Evolutionary conservation across 1,140 invertebrate genomes (phyloP), one percentile per base, ranked within the genome.

Genomic region (Solenopsis fugax): DNA sequence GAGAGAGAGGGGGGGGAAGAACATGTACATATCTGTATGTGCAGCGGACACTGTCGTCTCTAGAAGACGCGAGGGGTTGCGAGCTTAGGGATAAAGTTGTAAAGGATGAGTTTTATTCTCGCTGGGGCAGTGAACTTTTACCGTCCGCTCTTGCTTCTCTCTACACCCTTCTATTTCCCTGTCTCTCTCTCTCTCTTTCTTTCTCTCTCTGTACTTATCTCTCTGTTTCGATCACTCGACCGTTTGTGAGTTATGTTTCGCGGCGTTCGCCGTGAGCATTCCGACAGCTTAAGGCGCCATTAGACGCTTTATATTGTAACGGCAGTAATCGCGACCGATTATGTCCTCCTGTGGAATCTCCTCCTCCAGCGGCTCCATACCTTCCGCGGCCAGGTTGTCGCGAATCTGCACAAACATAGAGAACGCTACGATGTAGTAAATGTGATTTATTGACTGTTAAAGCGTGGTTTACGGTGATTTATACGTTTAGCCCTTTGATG

Each of bases 301-400:
- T 71, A 91, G 89, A 67, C 92, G 90, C 90, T 94, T 94, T 65
- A 95, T 89, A 82, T 92, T 94, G 89, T 94, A 95, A 87, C 94
- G 94, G 71, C 94, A 95, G 87, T 95, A 95, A 86, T 94, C 93
- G n/a, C 94, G 92, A 48, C 94, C 94, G 85, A 94, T 94, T 88
- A 95, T 94, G 87, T 95, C 94, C 72, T 95, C 92, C 45, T 91
- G 91, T 10, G 94, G 94, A 75, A 95, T 95, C 72, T 95, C 94
- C 64, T 95, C 94, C 71, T 95, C 94, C 60, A 95, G 84, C 5
- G 94, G 94, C 48, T 95, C 94, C 82, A 95, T 92, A 18, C 94
- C 94, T 50, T 94, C 93, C 18, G 91, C 93, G 37, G 94, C 93
- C 94, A 95, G 93, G 21, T 88, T 90, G 91, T 95, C 93, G 84